phyloP scores from a whole-genome alignment of 2,113 vertebrate genomes.

The Aptenodytes patagonicus region DNA sequence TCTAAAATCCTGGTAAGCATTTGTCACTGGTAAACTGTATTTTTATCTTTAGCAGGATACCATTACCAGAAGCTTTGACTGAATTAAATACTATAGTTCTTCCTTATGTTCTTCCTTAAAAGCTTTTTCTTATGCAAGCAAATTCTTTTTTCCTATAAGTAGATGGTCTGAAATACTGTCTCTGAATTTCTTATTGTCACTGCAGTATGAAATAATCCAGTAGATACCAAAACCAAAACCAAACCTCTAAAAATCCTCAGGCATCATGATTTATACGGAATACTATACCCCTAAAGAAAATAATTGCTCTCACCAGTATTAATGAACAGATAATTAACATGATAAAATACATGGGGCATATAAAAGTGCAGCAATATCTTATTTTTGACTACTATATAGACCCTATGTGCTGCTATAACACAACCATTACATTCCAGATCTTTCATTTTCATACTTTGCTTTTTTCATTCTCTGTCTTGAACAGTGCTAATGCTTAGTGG shows the following conservation, averaged over 20 bases:
- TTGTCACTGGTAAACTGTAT: background rate
- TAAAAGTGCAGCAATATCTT: background rate
- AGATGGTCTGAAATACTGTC: background rate
- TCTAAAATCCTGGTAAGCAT: background rate
- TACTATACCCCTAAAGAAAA: conserved; percentile 13
- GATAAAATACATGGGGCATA: background rate
- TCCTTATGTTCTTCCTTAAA: background rate
- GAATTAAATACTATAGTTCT: background rate
- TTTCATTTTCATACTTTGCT: background rate
- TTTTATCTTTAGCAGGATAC: background rate
- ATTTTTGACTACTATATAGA: conserved; percentile 3
- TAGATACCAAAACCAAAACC: background rate
- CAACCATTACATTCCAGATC: background rate
- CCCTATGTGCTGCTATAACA: background rate
- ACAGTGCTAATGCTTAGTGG: background rate
- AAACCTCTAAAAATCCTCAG: background rate
- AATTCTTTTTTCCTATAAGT: background rate
- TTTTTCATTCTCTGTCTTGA: background rate
- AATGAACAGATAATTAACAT: conserved; percentile 27
- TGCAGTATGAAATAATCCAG: background rate
- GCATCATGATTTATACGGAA: background rate
- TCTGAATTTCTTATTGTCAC: background rate
- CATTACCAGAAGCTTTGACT: background rate
- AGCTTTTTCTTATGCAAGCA: background rate
- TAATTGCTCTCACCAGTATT: conserved; percentile 22